phyloP scores from a whole-genome alignment of 2,113 vertebrate species.

The Blennius ocellaris region DNA sequence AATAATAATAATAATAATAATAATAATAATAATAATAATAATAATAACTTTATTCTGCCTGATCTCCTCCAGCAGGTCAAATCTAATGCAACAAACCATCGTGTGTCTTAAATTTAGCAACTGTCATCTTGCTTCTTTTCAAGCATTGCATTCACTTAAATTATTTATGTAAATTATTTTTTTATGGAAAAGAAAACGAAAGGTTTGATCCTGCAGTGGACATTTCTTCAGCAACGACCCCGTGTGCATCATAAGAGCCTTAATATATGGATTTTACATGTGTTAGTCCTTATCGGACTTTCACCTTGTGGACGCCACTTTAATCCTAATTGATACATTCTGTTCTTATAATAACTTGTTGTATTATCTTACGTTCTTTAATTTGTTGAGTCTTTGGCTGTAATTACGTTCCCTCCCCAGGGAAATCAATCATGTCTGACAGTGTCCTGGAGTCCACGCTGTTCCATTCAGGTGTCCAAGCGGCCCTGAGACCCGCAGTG shows the following conservation, averaged over 20 bases:
- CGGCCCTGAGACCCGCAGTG: background rate
- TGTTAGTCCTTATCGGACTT: background rate
- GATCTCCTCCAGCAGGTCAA: too few relatives aligned
- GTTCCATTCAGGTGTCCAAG: conserved; percentile 11
- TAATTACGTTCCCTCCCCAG: conserved; percentile 1
- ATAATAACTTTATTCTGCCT: too few relatives aligned
- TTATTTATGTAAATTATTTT: too few relatives aligned
- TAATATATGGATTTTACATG: background rate
- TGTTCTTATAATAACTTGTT: conserved; percentile 6
- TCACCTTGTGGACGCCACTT: background rate
- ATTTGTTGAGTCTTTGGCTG: background rate
- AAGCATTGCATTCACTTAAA: too few relatives aligned
- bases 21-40: too few relatives aligned
- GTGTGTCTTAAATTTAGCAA: too few relatives aligned
- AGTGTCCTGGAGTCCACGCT: conserved; percentile 12
- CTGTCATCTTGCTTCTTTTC: too few relatives aligned
- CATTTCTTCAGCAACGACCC: too few relatives aligned
- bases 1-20: too few relatives aligned
- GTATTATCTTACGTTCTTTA: background rate
- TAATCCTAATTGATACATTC: conserved; percentile 8
- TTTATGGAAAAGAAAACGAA: too few relatives aligned
- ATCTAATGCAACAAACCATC: too few relatives aligned
- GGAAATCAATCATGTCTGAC: conserved; percentile 30
- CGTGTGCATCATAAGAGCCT: background rate
- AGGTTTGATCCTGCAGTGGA: too few relatives aligned